phyloP scores from a whole-genome alignment of 2,888 invertebrate genomes.

The Graphium colonna region DNA sequence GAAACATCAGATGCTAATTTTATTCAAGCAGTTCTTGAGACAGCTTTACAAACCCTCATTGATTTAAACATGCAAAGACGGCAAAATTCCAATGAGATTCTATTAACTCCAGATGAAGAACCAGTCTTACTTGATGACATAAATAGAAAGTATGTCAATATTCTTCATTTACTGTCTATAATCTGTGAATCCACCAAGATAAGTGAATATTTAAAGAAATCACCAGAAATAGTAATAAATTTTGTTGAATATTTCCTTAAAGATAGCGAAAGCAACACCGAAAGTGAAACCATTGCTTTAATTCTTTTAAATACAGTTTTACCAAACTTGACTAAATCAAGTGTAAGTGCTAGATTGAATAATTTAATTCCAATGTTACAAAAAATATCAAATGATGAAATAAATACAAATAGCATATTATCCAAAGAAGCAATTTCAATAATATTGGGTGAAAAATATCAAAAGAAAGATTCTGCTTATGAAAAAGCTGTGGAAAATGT shows the following conservation, averaged over 20 bases:
- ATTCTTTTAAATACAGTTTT: constrained; percentile 65
- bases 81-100: constrained; percentile 41
- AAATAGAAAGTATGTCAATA: constrained; percentile 61
- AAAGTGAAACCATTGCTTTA: constrained; percentile 63
- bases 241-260: constrained; percentile 71
- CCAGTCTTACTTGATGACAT: constrained; percentile 43
- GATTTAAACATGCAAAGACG: constrained; percentile 43
- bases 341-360: constrained; percentile 41
- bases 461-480: constrained; percentile 59
- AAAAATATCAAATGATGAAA: constrained; percentile 41
- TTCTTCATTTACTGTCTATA: constrained; percentile 73
- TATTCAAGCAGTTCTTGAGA: constrained; percentile 49
- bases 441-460: constrained; percentile 40
- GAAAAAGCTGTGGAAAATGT: constrained; percentile 84
- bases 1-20: constrained; percentile 39
- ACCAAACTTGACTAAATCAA: constrained; percentile 42
- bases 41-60: constrained; percentile 48
- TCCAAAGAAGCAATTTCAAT: constrained; percentile 57
- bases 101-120: constrained; percentile 58
- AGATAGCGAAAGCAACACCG: constrained; percentile 44
- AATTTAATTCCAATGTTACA: constrained; percentile 50
- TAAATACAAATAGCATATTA: constrained; percentile 47
- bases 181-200: constrained; percentile 68
- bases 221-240: constrained; percentile 62
- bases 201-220: constrained; percentile 57